These are phyloP conservation scores for Malurus splendens DNA, from an alignment of 2,797 vertebrate genomes.

Conservation along the genomic window DNA sequence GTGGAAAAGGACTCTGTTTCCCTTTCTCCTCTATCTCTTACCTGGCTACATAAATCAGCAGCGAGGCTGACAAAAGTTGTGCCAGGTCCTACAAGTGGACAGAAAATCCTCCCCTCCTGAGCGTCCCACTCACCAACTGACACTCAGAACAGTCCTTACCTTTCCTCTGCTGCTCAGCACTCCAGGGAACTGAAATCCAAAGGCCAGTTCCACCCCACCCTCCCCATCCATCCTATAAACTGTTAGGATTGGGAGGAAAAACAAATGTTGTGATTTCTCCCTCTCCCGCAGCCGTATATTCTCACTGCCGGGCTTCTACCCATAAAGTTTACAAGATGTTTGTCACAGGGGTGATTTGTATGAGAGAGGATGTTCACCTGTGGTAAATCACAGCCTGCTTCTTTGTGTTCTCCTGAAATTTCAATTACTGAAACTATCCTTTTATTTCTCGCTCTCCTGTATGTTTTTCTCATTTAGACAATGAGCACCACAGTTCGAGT, in stretches of 20 bases:
- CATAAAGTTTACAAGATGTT: slow-evolving; percentile 10
- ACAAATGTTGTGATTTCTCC: neutral
- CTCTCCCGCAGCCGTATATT: neutral
- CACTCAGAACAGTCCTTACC: neutral
- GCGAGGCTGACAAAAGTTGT: neutral
- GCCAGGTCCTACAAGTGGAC: rapidly evolving
- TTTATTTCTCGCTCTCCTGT: slow-evolving; percentile 1
- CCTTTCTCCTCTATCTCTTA: neutral
- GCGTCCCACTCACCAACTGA: neutral
- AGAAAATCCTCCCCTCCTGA: neutral
- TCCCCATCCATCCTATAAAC: neutral
- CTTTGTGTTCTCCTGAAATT: slow-evolving; percentile 42
- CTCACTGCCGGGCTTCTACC: neutral
- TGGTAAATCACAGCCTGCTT: slow-evolving; percentile 24
- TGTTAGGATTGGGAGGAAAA: neutral
- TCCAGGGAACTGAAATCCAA: neutral
- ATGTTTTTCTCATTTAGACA: slow-evolving; percentile 34
- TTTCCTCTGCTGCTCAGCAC: neutral
- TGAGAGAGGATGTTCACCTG: neutral
- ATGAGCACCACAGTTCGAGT: neutral
- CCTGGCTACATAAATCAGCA: neutral
- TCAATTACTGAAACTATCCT: slow-evolving; percentile 36
- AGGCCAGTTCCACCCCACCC: neutral
- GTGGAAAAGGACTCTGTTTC: neutral
- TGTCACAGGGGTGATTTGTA: slow-evolving; percentile 36